Percentiles rank a stretch among this genome's conserved stretches.
phyloP scores from a whole-genome alignment of 2,888 invertebrate species.

The Amphipoea lucens region DNA sequence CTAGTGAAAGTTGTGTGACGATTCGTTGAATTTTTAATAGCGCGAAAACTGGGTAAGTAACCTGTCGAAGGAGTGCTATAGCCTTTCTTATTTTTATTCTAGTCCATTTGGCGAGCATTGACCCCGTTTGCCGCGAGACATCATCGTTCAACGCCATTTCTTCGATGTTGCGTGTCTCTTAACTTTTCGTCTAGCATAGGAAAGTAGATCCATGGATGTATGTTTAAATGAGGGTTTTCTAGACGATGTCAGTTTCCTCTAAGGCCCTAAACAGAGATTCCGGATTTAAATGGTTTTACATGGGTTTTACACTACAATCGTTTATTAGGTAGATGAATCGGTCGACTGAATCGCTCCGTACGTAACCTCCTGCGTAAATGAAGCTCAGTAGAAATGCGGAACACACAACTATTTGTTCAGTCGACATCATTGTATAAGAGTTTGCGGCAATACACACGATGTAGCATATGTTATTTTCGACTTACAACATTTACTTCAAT shows the following conservation, averaged over 20 bases:
- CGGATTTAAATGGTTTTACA: conserved; percentile 53
- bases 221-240: conserved; percentile 7
- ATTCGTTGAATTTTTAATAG: conserved; percentile 88
- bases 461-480: conserved; percentile 88
- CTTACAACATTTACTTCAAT: conserved; percentile 88
- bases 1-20: conserved; percentile 88
- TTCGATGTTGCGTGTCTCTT: conserved; percentile 65
- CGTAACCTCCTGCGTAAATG: conserved; percentile 87
- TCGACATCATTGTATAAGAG: conserved; percentile 90
- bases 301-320: conserved; percentile 60
- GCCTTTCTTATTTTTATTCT: conserved; percentile 87
- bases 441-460: conserved; percentile 86
- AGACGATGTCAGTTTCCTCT: conserved; percentile 5
- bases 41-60: conserved; percentile 86
- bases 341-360: conserved; percentile 75
- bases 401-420: conserved; percentile 89
- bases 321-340: conserved; percentile 73
- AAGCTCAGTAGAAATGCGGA: conserved; percentile 90
- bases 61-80: conserved; percentile 83
- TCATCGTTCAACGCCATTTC: conserved; percentile 65
- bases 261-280: conserved; percentile 5
- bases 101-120: conserved; percentile 84
- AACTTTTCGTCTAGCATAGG: conserved; percentile 45
- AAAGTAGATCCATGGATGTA: conserved; percentile 39
- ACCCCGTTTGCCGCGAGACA: conserved; percentile 75